phyloP scores from a whole-genome alignment of 2,797 vertebrate species.

The Sebastes vulpes region DNA sequence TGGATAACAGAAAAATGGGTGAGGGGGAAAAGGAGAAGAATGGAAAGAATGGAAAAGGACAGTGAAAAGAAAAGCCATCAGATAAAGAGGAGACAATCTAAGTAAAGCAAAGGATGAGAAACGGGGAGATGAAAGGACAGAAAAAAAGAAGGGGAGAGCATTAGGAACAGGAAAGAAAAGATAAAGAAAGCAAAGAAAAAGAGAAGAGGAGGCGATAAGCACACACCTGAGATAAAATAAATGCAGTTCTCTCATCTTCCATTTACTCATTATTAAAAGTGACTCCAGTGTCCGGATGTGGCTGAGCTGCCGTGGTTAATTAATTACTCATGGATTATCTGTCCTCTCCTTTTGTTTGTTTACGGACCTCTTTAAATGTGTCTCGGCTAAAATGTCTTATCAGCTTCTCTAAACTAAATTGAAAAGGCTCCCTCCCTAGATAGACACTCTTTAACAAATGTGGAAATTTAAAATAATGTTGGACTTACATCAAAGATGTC shows the following conservation, averaged over 20 bases:
- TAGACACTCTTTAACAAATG: conserved; percentile 51
- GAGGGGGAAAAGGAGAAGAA: neutral
- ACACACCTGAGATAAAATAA: conserved; percentile 31
- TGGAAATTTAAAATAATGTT: conserved; percentile 51
- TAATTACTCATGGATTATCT: conserved; percentile 87
- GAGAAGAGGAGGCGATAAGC: conserved; percentile 10
- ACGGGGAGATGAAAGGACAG: neutral
- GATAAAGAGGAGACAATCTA: neutral
- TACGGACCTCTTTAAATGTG: conserved; percentile 74
- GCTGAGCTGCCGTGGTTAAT: conserved; percentile 66
- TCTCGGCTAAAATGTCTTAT: conserved; percentile 71
- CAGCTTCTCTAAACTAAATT: conserved; percentile 79
- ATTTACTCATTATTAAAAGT: conserved; percentile 76
- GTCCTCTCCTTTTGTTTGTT: conserved; percentile 82
- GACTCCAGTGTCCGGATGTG: conserved; percentile 64
- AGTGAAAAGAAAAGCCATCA: neutral
- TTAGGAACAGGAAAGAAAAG: neutral
- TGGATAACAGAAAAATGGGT: neutral
- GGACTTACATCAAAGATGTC: conserved; percentile 38
- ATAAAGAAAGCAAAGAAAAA: neutral
- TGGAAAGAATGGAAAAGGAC: neutral
- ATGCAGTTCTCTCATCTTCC: conserved; percentile 36
- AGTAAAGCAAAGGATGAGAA: neutral
- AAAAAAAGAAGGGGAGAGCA: neutral
- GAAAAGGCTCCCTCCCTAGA: conserved; percentile 52